Evolutionary conservation across 2,888 invertebrate species (phyloP).

Genomic region (Rhagonycha lutea): DNA sequence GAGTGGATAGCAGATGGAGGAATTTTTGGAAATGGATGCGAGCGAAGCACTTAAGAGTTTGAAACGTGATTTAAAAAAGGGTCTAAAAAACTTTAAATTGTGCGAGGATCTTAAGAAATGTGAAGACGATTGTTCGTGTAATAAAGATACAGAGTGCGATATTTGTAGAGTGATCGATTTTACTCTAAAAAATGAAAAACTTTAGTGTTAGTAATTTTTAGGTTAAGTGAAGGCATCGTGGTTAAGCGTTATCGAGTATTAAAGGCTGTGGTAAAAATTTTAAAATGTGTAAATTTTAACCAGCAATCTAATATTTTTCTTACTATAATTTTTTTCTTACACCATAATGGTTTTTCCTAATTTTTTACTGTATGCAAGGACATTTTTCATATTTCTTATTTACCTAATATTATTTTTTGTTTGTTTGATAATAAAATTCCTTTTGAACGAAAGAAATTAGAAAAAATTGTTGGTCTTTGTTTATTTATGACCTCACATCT

Average conservation of each 20-base stretch:
- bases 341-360: not conserved
- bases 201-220: constrained; percentile 38
- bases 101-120: constrained; percentile 54
- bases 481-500: not conserved
- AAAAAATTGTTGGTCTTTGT: not conserved
- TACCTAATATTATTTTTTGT: no score
- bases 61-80: constrained; percentile 48
- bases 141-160: constrained; percentile 53
- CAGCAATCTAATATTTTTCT: constrained; percentile 2
- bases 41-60: constrained; percentile 44
- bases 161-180: constrained; percentile 55
- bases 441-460: no score
- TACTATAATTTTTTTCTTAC: not conserved
- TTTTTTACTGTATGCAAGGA: not conserved
- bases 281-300: not conserved
- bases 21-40: constrained; percentile 22
- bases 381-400: no score
- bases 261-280: constrained; percentile 17
- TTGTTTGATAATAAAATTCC: no score
- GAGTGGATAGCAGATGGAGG: constrained; percentile 49
- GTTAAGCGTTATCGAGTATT: constrained; percentile 10
- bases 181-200: constrained; percentile 52
- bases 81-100: constrained; percentile 50
- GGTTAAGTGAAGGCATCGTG: not conserved
- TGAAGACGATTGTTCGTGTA: constrained; percentile 53